Conservation (phyloP, 2,113 vertebrate genomes). For the human (Homo sapiens) region GRCh38 chr5:24612001-24612500, state of each 20-base stretch:
- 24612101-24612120: not conserved
- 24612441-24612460: not conserved
- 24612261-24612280: not conserved
- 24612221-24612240: not conserved
- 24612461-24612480: not conserved
- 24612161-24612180: too few species aligned
- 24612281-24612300: not conserved
- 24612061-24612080: not conserved
- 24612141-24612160: not conserved
- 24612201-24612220: not conserved
- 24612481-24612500: not conserved
- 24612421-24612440: not conserved
- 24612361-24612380: not conserved
- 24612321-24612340: not conserved
- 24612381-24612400: not conserved
- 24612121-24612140: not conserved
- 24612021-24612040: not conserved
- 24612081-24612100: not conserved
- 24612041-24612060: not conserved
- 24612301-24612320: not conserved
- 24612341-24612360: not conserved
- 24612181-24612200: not conserved
- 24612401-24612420: not conserved
- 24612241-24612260: not conserved
- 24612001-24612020: not conserved